Evolutionary conservation across 2,113 vertebrate genomes (phyloP).

Genomic region (Gavia stellata): DNA sequence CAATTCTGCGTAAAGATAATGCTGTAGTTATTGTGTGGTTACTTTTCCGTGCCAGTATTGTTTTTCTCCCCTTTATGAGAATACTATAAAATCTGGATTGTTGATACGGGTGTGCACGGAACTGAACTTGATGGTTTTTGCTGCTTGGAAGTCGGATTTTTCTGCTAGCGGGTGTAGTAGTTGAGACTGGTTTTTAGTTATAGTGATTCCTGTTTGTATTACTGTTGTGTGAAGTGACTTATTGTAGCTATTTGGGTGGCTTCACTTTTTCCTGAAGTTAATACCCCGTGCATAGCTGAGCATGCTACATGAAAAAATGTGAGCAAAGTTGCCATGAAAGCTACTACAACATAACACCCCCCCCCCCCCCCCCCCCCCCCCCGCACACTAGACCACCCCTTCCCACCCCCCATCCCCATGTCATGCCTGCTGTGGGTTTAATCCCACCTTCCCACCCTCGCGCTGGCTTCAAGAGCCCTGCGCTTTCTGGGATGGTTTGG

Average conservation of each 20-base stretch:
- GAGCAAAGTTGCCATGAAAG: background rate
- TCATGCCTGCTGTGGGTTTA: no score
- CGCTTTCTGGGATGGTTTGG: background rate
- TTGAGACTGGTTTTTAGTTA: background rate
- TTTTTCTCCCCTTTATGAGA: background rate
- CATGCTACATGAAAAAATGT: background rate
- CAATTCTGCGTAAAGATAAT: background rate
- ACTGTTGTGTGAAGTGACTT: background rate
- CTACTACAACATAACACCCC: background rate
- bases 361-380: no score
- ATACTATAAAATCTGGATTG: background rate
- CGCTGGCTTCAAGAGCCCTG: background rate
- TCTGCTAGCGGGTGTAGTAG: background rate
- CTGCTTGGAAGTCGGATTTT: background rate
- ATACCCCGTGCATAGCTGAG: accelerated
- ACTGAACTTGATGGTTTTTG: background rate
- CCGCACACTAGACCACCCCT: background rate
- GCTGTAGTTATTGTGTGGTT: background rate
- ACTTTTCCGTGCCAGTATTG: background rate
- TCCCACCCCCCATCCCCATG: no score
- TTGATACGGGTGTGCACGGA: background rate
- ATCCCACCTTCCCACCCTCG: background rate
- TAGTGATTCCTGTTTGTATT: background rate
- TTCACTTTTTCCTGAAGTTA: background rate
- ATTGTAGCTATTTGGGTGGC: background rate